These are phyloP conservation scores for Tribolium madens DNA, from an alignment of 1,140 invertebrate species.

Conservation along the genomic window DNA sequence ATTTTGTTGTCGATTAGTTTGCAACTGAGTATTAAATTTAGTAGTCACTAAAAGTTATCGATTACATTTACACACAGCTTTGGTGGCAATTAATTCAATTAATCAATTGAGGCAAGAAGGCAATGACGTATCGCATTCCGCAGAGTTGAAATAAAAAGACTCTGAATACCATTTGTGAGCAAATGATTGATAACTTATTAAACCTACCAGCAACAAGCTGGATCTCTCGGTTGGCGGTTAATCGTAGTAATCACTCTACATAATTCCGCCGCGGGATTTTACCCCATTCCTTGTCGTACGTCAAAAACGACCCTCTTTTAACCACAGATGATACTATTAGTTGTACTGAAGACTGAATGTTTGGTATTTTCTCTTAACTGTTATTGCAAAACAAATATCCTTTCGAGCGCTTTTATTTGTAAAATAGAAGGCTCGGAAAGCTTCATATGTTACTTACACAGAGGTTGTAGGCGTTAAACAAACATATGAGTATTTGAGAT, in stretches of 20 bases:
- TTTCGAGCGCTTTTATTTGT: neutral
- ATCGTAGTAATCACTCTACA: constrained; percentile 40
- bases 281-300: neutral
- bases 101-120: neutral
- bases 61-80: constrained; percentile 6
- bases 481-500: neutral
- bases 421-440: neutral
- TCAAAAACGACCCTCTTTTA: neutral
- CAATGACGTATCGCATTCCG: constrained; percentile 6
- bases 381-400: neutral
- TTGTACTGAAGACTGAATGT: neutral
- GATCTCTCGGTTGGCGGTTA: constrained; percentile 20
- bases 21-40: constrained; percentile 3
- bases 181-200: constrained; percentile 43
- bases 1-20: constrained; percentile 9
- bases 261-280: constrained; percentile 18
- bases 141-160: constrained; percentile 9
- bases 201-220: constrained; percentile 19
- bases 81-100: constrained; percentile 14
- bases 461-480: neutral
- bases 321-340: neutral
- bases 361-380: neutral
- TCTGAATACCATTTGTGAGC: neutral
- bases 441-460: neutral
- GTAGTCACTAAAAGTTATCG: neutral